Evolutionary conservation across 2,113 vertebrate species (phyloP).

Genomic region (Saccopteryx bilineata): DNA sequence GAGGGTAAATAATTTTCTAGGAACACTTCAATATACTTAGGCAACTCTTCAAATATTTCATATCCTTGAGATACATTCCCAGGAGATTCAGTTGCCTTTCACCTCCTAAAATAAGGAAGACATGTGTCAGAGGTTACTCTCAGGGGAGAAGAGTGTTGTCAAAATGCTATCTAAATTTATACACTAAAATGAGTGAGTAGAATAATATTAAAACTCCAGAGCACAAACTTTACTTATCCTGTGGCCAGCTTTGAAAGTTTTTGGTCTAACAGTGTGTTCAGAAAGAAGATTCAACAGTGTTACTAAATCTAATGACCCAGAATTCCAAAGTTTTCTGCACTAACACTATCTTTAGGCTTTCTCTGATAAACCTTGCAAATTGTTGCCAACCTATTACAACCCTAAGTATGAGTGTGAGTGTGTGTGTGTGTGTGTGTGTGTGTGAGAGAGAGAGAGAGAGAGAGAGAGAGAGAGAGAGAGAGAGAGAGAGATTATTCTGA

Average conservation of each 20-base stretch:
- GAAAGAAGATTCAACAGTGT: neutral
- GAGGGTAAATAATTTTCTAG: neutral
- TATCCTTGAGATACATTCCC: neutral
- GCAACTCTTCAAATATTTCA: neutral
- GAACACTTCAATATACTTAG: neutral
- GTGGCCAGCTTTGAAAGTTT: neutral
- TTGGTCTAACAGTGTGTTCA: neutral
- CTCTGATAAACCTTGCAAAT: neutral
- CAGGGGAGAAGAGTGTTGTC: neutral
- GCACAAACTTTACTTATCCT: neutral
- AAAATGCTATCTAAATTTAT: conserved; percentile 5
- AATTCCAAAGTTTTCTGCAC: neutral
- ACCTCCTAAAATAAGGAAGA: conserved; percentile 24
- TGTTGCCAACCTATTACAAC: neutral
- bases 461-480: neutral
- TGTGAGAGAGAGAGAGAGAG: too few relatives aligned
- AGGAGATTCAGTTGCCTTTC: neutral
- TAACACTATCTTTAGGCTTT: neutral
- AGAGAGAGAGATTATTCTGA: neutral
- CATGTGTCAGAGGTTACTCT: conserved; percentile 1
- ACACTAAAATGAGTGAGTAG: neutral
- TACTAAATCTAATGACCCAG: neutral
- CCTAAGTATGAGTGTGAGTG: neutral
- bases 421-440: neutral
- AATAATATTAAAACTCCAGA: conserved; percentile 32